Conservation (phyloP, 2,797 vertebrate species). For the Neosalanx taihuensis region DNA sequence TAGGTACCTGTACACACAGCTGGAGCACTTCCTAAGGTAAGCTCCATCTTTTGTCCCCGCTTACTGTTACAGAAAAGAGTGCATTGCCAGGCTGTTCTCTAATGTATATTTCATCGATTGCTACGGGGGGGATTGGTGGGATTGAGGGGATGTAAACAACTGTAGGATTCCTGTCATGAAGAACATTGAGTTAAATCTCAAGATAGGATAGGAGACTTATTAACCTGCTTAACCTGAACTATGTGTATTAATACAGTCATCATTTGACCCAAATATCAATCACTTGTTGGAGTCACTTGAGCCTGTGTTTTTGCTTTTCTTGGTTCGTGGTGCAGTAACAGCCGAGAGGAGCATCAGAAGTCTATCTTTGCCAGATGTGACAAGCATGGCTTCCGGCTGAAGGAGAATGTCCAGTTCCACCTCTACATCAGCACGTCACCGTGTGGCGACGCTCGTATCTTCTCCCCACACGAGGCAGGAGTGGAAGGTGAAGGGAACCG, state of each 20-base stretch:
- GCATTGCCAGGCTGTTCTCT: background rate
- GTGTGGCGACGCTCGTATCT: conserved; percentile 85
- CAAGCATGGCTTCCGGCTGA: conserved; percentile 76
- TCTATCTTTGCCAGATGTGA: conserved; percentile 80
- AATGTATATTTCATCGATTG: background rate
- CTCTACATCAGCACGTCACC: conserved; percentile 88
- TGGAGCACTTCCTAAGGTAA: conserved; percentile 80
- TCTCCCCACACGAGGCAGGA: conserved; percentile 83
- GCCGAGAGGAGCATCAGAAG: conserved; percentile 77
- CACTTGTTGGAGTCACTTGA: background rate
- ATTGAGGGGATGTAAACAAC: too few species aligned
- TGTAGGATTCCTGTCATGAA: too few species aligned
- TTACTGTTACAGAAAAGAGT: background rate
- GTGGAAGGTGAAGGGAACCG: conserved; percentile 73
- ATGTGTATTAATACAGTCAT: background rate
- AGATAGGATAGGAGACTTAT: too few species aligned
- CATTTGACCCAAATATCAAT: background rate
- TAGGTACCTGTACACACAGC: conserved; percentile 80
- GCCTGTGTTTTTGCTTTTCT: background rate
- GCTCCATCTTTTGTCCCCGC: conserved; percentile 13
- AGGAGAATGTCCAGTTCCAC: conserved; percentile 84
- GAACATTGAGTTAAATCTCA: too few species aligned
- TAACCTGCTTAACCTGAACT: background rate
- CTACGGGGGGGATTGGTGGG: too few species aligned
- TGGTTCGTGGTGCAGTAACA: conserved; percentile 57